phyloP scores from a whole-genome alignment of 2,888 invertebrate genomes.

The Crossocerus cetratus region DNA sequence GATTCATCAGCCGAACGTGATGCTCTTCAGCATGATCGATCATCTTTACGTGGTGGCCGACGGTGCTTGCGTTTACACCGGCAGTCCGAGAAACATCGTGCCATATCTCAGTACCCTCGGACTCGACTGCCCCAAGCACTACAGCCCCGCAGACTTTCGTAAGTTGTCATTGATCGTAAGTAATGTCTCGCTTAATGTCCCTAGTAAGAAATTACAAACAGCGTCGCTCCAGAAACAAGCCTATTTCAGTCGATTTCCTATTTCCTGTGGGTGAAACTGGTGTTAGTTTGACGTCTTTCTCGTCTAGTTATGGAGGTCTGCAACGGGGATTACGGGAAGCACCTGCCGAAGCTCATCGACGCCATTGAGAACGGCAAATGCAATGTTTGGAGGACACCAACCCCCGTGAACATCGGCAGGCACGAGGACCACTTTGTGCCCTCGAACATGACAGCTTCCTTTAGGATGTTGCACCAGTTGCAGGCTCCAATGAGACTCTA shows the following conservation, averaged over 20 bases:
- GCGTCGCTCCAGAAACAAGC: too few species aligned
- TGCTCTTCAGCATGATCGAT: constrained; percentile 92
- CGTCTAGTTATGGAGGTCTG: constrained; percentile 88
- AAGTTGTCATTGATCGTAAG: constrained; percentile 71
- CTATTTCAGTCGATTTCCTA: too few species aligned
- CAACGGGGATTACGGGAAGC: constrained; percentile 86
- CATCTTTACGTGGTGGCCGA: constrained; percentile 89
- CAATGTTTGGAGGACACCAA: constrained; percentile 78
- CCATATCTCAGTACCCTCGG: constrained; percentile 86
- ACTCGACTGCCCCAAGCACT: constrained; percentile 89
- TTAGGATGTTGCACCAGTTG: constrained; percentile 75
- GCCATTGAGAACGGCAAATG: constrained; percentile 83
- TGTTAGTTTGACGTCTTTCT: constrained; percentile 6
- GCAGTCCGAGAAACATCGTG: constrained; percentile 86
- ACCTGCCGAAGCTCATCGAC: constrained; percentile 79
- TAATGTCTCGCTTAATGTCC: too few species aligned
- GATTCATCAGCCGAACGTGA: constrained; percentile 94
- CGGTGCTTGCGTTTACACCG: constrained; percentile 89
- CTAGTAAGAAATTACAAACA: too few species aligned
- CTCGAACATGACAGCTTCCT: constrained; percentile 78
- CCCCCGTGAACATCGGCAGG: constrained; percentile 19
- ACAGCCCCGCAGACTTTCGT: constrained; percentile 95
- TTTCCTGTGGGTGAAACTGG: too few species aligned
- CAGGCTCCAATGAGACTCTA: constrained; percentile 50
- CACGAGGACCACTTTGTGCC: constrained; percentile 78